phyloP scores from a whole-genome alignment of 2,113 vertebrate genomes.

The Zapornia atra region DNA sequence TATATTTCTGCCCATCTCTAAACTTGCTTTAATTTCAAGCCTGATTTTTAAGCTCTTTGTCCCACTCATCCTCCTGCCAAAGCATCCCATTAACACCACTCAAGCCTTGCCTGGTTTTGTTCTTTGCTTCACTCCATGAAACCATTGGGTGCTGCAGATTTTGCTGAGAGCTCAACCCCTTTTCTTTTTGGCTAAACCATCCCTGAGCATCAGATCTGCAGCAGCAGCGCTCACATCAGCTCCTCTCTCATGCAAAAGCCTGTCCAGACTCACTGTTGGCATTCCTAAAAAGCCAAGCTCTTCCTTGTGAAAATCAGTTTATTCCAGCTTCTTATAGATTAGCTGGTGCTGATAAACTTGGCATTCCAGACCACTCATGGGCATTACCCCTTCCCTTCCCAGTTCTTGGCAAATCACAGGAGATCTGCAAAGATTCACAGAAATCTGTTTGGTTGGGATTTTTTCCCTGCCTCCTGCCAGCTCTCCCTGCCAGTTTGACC shows the following conservation, averaged over 20 bases:
- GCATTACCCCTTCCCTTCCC: neutral
- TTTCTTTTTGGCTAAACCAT: neutral
- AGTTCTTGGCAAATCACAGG: neutral
- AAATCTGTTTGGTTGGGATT: neutral
- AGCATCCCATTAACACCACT: neutral
- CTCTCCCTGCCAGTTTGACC: conserved; percentile 29
- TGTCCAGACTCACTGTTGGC: rapidly evolving
- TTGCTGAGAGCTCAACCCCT: neutral
- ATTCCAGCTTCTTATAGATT: conserved; percentile 9
- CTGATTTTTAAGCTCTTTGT: neutral
- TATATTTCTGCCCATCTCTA: neutral
- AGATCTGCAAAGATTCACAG: neutral
- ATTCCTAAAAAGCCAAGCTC: conserved; percentile 45
- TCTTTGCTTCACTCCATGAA: neutral
- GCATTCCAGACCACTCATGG: neutral
- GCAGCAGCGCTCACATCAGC: neutral
- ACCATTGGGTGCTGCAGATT: neutral
- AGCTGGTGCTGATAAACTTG: neutral
- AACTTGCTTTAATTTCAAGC: neutral
- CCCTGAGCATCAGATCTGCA: neutral
- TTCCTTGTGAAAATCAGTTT: neutral
- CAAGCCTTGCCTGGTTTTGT: neutral
- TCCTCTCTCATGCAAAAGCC: neutral
- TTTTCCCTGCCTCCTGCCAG: conserved; percentile 10
- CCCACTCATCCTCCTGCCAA: neutral